Evolutionary conservation across 2,113 vertebrate species (phyloP).

Genomic region (Corvus cornix): DNA sequence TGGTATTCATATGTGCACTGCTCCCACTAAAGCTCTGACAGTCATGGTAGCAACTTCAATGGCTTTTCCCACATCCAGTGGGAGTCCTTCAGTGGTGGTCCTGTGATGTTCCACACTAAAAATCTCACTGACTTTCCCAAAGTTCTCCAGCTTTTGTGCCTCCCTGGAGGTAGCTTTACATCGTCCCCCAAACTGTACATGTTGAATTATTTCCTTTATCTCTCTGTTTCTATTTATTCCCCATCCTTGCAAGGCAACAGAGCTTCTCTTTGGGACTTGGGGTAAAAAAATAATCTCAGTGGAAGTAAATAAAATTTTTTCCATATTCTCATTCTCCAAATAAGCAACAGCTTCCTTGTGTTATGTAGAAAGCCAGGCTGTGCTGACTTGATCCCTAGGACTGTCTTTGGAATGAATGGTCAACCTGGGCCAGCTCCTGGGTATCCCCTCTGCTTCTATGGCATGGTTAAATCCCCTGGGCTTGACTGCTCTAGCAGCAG

Average conservation of each 20-base stretch:
- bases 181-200: neutral
- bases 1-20: neutral
- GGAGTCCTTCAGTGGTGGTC: neutral
- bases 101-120: neutral
- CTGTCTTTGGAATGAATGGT: neutral
- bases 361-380: neutral
- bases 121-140: neutral
- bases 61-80: neutral
- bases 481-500: neutral
- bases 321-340: neutral
- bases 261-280: neutral
- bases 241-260: neutral
- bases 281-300: neutral
- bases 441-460: neutral
- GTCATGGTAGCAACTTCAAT: neutral
- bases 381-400: neutral
- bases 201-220: accelerated
- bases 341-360: neutral
- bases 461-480: neutral
- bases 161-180: neutral
- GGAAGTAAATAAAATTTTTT: neutral
- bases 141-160: neutral
- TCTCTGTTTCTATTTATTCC: neutral
- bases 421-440: neutral
- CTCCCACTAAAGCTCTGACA: neutral